Conservation (phyloP, 2,113 vertebrate species). For the Pseudonaja textilis region DNA sequence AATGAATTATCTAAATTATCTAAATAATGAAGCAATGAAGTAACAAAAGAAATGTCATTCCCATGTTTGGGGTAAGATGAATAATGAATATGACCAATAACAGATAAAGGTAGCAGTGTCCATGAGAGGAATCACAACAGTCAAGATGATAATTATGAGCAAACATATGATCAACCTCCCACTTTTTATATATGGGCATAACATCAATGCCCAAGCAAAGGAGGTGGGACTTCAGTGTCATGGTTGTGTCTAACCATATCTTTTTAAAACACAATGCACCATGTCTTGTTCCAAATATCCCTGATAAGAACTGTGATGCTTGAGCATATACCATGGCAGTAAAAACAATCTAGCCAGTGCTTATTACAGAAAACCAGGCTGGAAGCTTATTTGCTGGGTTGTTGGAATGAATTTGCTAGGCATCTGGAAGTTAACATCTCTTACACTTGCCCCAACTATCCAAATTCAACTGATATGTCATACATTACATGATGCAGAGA, state of each 20-base stretch:
- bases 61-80: neutral
- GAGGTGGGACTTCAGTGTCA: neutral
- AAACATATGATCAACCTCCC: neutral
- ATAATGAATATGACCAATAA: neutral
- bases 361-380: neutral
- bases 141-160: neutral
- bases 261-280: neutral
- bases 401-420: neutral
- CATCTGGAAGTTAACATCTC: neutral
- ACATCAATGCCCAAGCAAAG: neutral
- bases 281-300: neutral
- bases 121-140: neutral
- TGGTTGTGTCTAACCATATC: neutral
- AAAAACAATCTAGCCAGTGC: neutral
- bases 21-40: neutral
- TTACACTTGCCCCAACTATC: neutral
- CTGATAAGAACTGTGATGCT: neutral
- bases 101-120: neutral
- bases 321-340: neutral
- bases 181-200: neutral
- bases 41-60: neutral
- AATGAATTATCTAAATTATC: neutral
- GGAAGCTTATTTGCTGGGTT: neutral
- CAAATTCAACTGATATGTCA: neutral
- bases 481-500: neutral